A percentile compares a stretch with the other conserved stretches of the same genome.
phyloP scores from a whole-genome alignment of 2,888 invertebrate species.

The Ichneumoninae sp. region DNA sequence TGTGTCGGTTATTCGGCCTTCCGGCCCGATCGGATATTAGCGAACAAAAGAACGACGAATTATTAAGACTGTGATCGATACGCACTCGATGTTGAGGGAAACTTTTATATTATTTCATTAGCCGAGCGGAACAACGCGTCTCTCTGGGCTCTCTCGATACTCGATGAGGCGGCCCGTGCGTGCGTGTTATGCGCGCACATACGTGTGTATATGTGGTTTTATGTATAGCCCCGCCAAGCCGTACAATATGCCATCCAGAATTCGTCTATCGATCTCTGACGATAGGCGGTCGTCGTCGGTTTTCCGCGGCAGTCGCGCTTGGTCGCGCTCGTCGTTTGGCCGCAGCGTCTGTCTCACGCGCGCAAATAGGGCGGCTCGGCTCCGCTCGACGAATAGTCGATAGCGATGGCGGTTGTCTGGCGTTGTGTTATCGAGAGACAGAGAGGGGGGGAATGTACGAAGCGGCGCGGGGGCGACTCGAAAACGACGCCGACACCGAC shows the following conservation, averaged over 20 bases:
- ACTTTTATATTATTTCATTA: background rate
- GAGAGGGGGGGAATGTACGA: background rate
- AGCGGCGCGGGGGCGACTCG: slow-evolving; percentile 5
- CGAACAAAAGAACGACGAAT: slow-evolving; percentile 54
- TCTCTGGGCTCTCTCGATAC: background rate
- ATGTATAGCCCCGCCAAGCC: background rate
- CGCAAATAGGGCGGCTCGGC: slow-evolving; percentile 21
- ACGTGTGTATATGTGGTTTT: background rate
- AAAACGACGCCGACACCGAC: background rate
- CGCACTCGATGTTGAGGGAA: background rate
- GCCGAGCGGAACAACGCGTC: background rate
- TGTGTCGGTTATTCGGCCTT: slow-evolving; percentile 48
- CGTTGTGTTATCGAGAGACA: slow-evolving; percentile 6
- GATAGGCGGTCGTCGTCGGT: background rate
- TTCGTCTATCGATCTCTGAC: slow-evolving; percentile 11
- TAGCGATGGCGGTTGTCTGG: slow-evolving; percentile 14
- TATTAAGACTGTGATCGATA: background rate
- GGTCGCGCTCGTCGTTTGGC: background rate
- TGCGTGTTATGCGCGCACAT: background rate
- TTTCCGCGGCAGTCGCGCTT: background rate
- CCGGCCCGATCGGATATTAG: slow-evolving; percentile 37
- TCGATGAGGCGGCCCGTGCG: background rate
- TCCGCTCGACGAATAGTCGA: slow-evolving; percentile 24
- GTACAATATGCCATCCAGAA: background rate
- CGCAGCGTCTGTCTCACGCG: slow-evolving; percentile 17